Evolutionary conservation across 2,888 invertebrate species (phyloP), one percentile per base, ranked within the genome.

Genomic region (Spodoptera picta): DNA sequence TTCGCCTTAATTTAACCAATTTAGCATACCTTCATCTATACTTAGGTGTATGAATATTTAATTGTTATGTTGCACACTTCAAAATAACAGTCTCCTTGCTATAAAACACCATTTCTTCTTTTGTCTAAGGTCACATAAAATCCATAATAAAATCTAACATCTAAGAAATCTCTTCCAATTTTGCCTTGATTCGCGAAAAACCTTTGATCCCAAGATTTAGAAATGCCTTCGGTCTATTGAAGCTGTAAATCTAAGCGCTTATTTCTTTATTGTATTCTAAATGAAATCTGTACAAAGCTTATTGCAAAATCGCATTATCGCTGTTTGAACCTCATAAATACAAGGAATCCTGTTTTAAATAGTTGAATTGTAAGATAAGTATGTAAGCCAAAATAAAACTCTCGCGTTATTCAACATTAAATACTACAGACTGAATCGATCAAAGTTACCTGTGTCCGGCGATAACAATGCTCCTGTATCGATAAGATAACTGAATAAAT

Each of bases 1-100:
- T 87, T 87, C 84, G 62, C 51, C 74, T 70, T 81, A 85, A 86
- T 87, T 88, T 80, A 67, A 76, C 61, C 75, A 82, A 86, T 87
- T 87, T 86, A 83, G 77, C 80, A 45, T 57, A 81, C 69, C 54
- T 47, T 64, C 46, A 73, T 71, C 61, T 36, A 36, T 9, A 36
- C 7, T 9, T 36, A 36, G 27, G 27, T 27, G 69, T 77, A 74
- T 66, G 69, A 49, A 61, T 63, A 41, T 58, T 50, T 47, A 7
- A 1, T n/a, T 57, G 49, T 9, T 59, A 65, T 66, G 19, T 64
- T 62, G 58, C 44, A 42, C 10, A 36, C 3, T 44, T 14, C 1
- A 36, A 36, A 36, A 9, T 9, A 7, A 9, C 9, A 36, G 9
- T 36, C 2, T 9, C 5, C 9, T 36, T 36, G 36, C 36, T 36